Evolutionary conservation across 2,888 invertebrate species (phyloP).

Genomic region (Eupithecia exiguata): DNA sequence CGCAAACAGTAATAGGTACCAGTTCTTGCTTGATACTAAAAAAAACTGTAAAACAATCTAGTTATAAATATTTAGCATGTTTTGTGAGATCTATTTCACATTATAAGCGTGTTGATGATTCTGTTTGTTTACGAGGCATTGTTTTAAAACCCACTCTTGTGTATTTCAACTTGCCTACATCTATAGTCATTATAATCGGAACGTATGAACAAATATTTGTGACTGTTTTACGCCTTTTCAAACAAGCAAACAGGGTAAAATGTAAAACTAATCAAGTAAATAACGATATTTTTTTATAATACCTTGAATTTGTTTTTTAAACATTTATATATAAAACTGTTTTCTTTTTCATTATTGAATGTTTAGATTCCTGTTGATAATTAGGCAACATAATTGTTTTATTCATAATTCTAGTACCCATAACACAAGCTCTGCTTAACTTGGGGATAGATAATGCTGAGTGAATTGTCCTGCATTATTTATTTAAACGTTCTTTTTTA

Average conservation of each 20-base stretch:
- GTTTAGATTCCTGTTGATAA: too few species aligned
- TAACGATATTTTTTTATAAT: not conserved
- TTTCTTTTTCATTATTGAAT: too few species aligned
- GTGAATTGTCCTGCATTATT: too few species aligned
- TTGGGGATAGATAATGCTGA: too few species aligned
- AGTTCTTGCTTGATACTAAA: not conserved
- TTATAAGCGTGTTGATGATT: not conserved
- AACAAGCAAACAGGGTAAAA: too few species aligned
- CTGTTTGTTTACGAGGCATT: conserved; percentile 36
- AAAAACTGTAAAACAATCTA: not conserved
- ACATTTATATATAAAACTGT: not conserved
- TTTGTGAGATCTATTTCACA: not conserved
- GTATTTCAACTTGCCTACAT: not conserved
- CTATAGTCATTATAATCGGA: not conserved
- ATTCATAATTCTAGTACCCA: too few species aligned
- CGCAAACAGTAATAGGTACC: not conserved
- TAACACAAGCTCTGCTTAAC: too few species aligned
- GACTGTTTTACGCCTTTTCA: too few species aligned
- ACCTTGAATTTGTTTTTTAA: too few species aligned
- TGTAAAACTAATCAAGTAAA: too few species aligned
- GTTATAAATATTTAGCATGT: not conserved
- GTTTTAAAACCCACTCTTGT: conserved; percentile 32
- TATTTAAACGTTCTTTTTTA: too few species aligned
- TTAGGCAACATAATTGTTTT: too few species aligned
- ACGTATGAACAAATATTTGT: not conserved